phyloP scores from a whole-genome alignment of 2,797 vertebrate species.

The Taeniopygia guttata region DNA sequence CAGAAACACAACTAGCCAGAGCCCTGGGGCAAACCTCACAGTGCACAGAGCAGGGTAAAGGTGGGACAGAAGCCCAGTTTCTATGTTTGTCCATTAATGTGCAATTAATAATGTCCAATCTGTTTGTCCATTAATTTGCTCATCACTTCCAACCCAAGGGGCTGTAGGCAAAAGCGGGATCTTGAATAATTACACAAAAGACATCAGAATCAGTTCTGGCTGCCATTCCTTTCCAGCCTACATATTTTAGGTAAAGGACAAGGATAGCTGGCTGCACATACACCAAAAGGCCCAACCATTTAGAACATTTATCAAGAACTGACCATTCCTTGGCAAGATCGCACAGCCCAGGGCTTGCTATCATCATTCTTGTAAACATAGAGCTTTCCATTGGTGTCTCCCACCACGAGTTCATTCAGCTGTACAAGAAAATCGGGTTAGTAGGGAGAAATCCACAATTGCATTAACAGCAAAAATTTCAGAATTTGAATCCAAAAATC shows the following conservation, averaged over 20 bases:
- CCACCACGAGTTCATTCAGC: conserved; percentile 94
- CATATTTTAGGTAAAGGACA: not conserved
- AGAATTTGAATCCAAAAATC: not conserved
- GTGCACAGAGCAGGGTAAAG: not conserved
- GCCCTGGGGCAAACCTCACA: not conserved
- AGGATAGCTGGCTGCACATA: not conserved
- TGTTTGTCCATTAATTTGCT: not conserved
- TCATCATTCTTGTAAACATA: conserved; percentile 93
- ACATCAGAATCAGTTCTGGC: not conserved
- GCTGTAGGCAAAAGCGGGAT: not conserved
- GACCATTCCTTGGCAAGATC: conserved; percentile 93
- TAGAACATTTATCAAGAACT: conserved; percentile 39
- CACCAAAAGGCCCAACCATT: not conserved
- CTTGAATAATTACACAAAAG: not conserved
- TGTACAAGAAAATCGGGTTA: conserved; percentile 51
- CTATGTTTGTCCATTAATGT: not conserved
- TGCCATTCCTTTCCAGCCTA: not conserved
- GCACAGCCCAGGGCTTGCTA: conserved; percentile 87
- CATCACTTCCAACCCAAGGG: not conserved
- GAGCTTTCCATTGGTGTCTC: conserved; percentile 92
- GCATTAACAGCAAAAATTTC: not conserved
- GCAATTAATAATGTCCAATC: not conserved
- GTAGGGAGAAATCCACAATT: not conserved
- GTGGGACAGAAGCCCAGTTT: not conserved
- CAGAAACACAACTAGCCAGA: not conserved